These are phyloP conservation scores for Morpho helenor DNA, from an alignment of 2,888 invertebrate species.

Conservation along the genomic window DNA sequence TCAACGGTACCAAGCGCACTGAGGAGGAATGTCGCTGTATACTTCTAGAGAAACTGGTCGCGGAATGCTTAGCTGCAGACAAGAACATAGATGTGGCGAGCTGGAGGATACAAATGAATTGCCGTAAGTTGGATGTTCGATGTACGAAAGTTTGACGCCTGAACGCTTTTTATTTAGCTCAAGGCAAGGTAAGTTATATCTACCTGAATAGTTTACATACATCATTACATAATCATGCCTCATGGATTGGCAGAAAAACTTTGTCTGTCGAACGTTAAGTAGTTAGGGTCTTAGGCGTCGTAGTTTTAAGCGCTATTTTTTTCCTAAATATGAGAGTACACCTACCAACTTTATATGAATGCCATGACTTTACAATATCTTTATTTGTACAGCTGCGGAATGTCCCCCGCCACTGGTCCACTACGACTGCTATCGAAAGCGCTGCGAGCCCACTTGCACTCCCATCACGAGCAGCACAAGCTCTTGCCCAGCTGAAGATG, in stretches of 20 bases:
- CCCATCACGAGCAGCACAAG: slow-evolving; percentile 40
- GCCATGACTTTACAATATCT: not conserved
- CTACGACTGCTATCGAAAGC: slow-evolving; percentile 88
- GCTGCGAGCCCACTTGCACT: slow-evolving; percentile 89
- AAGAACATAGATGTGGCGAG: slow-evolving; percentile 81
- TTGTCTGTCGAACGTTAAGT: no score
- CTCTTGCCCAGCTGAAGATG: slow-evolving; percentile 81
- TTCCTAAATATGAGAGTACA: no score
- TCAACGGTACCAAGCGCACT: slow-evolving; percentile 54
- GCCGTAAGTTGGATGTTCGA: slow-evolving; percentile 74
- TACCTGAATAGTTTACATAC: no score
- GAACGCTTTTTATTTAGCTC: no score
- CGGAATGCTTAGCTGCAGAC: slow-evolving; percentile 84
- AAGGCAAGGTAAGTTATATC: no score
- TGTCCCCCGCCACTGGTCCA: slow-evolving; percentile 89
- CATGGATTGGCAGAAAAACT: no score
- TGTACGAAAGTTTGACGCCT: not conserved
- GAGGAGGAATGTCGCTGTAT: slow-evolving; percentile 82
- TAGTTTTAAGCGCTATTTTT: no score
- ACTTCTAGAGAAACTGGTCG: slow-evolving; percentile 84
- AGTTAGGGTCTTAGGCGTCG: no score
- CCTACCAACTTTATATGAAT: no score
- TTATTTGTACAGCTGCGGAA: slow-evolving; percentile 74
- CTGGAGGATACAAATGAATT: slow-evolving; percentile 86
- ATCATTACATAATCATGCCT: no score